Evolutionary conservation across 92 coral and sea anemone species (phyloP), one percentile per base, ranked within the genome.

Genomic region (Phenganax subtilis): DNA sequence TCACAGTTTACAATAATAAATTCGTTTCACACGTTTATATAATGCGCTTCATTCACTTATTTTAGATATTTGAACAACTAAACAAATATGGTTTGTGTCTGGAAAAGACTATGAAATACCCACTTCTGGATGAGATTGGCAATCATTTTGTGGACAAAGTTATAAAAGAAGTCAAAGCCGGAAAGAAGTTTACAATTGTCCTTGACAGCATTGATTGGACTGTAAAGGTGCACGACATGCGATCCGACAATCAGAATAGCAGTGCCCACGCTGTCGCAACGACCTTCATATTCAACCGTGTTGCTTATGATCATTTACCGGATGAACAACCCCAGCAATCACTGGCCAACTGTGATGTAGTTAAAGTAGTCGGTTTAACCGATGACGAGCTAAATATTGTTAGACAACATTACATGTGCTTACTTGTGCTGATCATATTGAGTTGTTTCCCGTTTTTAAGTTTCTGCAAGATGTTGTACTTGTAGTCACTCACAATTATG

Each of bases 81-180:
- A 71, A 71, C 12, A 71, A 71, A 29, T 71, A 71, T 71, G 75
- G 75, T 9, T 10, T 71, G 12, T 71, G 75, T 28, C 75, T 71
- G 11, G 75, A 71, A 10, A 12, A 44, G 9, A 30, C 44, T n/a
- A 71, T 8, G 14, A 71, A 71, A 30, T 71, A 71, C 30, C 9
- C 8, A 8, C 17, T 71, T 10, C 55, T 71, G 11, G 75, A 71
- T 71, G 75, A 71, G 12, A 71, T 71, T 71, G 75, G 75, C 8
- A 51, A 71, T 6, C 75, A 71, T 28, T 71, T 71, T n/a, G 7
- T 71, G 9, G 75, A 71, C 12, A 14, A 28, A 10, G 75, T 52
- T 30, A 28, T 29, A 8, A 16, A 71, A 71, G 51, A 10, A 6
- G 44, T 71, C 8, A 71, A 71, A 71, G 75, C 69, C 12, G 69